Evolutionary conservation across 2,113 vertebrate genomes (phyloP).

Genomic region (Ornithorhynchus anatinus): DNA sequence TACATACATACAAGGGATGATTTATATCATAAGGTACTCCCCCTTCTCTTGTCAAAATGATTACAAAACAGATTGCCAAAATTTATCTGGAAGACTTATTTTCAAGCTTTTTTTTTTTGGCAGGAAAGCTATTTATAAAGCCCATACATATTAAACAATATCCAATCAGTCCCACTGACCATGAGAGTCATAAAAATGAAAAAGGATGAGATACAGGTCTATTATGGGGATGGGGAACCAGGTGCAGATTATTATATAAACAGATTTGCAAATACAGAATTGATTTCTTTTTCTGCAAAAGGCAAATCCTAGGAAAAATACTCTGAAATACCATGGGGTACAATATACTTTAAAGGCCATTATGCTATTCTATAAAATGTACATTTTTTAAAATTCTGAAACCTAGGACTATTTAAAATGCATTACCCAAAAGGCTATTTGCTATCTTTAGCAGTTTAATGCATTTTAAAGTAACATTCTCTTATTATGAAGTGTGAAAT

Average conservation of each 20-base stretch:
- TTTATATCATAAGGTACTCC: slow-evolving; percentile 29
- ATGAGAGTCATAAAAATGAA: slow-evolving; percentile 26
- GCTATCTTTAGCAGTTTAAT: slow-evolving; percentile 62
- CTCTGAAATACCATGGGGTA: background rate
- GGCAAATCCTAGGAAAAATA: background rate
- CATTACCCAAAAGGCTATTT: slow-evolving; percentile 59
- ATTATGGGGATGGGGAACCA: background rate
- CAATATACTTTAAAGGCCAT: slow-evolving; percentile 30
- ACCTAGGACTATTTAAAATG: slow-evolving; percentile 57
- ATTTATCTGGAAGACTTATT: slow-evolving; percentile 13
- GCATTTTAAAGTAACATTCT: slow-evolving; percentile 64
- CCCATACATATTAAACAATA: slow-evolving; percentile 33
- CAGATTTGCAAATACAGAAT: background rate
- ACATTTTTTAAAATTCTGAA: slow-evolving; percentile 50
- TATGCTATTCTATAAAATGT: slow-evolving; percentile 48
- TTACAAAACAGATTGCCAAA: slow-evolving; percentile 22
- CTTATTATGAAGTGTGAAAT: slow-evolving; percentile 60
- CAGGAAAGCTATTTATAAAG: slow-evolving; percentile 52
- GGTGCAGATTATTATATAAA: background rate
- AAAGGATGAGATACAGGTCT: slow-evolving; percentile 6
- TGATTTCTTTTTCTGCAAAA: background rate
- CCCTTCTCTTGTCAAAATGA: slow-evolving; percentile 44
- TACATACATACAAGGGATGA: slow-evolving; percentile 49
- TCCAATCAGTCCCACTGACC: slow-evolving; percentile 33
- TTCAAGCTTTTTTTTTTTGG: slow-evolving; percentile 41